phyloP scores from a whole-genome alignment of 2,113 vertebrate genomes.

The Neodontobutis hainanensis region DNA sequence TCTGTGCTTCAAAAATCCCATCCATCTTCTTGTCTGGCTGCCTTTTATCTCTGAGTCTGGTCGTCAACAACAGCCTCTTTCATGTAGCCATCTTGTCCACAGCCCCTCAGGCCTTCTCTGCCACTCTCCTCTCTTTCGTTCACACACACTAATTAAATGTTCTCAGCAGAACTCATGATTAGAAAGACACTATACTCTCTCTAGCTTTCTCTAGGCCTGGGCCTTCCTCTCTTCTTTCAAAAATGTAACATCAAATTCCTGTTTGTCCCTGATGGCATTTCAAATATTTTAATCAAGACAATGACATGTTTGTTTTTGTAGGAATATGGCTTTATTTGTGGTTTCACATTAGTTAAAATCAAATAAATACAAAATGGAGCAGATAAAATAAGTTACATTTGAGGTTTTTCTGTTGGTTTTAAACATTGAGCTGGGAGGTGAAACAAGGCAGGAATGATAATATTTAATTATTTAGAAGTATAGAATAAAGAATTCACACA shows the following conservation, averaged over 20 bases:
- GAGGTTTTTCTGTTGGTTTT: neutral
- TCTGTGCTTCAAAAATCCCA: constrained; percentile 48
- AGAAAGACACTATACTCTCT: constrained; percentile 39
- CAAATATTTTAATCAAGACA: constrained; percentile 22
- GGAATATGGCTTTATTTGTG: constrained; percentile 45
- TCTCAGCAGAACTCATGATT: constrained; percentile 74
- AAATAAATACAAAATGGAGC: constrained; percentile 2
- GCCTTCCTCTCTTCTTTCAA: constrained; percentile 1
- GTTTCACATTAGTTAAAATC: constrained; percentile 19
- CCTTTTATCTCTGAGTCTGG: constrained; percentile 68
- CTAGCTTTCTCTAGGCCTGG: constrained; percentile 18
- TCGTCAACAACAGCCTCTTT: constrained; percentile 75
- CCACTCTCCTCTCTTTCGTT: constrained; percentile 62
- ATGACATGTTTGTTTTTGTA: constrained; percentile 23
- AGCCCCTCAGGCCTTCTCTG: constrained; percentile 60
- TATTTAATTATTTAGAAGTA: too few relatives aligned
- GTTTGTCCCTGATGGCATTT: constrained; percentile 11
- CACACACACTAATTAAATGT: constrained; percentile 77
- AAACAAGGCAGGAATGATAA: neutral
- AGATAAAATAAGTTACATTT: neutral
- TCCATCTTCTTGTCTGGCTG: constrained; percentile 63
- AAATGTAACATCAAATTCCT: neutral
- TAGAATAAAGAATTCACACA: too few relatives aligned
- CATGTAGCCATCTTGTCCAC: constrained; percentile 67
- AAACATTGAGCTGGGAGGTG: neutral